Conservation (phyloP, 2,888 invertebrate genomes). For the Polyommatus icarus region DNA sequence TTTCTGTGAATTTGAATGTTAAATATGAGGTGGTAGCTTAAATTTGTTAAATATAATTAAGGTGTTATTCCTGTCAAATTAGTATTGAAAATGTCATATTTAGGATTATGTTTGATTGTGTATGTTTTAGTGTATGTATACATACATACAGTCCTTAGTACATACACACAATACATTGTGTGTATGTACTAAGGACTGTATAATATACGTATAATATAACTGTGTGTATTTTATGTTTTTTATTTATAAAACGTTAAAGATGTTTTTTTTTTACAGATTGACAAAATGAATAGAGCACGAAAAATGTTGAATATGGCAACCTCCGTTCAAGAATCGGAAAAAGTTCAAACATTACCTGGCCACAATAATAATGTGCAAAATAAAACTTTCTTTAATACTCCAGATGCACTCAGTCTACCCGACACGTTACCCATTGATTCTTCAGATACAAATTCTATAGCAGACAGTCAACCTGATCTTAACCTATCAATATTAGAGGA, state of each 20-base stretch:
- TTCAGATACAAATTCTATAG: conserved; percentile 33
- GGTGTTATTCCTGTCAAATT: conserved; percentile 33
- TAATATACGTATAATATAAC: not conserved
- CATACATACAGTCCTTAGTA: too few species aligned
- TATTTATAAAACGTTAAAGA: conserved; percentile 33
- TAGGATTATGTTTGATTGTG: conserved; percentile 28
- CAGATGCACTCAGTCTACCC: too few species aligned
- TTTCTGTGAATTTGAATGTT: conserved; percentile 32
- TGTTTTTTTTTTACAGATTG: too few species aligned
- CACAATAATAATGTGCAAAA: too few species aligned
- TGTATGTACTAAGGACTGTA: conserved; percentile 23
- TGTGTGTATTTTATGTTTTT: conserved; percentile 31
- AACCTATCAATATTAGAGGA: conserved; percentile 36
- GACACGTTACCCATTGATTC: not conserved
- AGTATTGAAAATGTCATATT: conserved; percentile 31
- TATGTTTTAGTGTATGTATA: conserved; percentile 29
- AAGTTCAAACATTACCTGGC: too few species aligned
- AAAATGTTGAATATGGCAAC: too few species aligned
- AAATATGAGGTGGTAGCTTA: too few species aligned
- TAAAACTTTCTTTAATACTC: too few species aligned
- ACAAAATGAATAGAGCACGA: too few species aligned
- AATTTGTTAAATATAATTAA: not conserved
- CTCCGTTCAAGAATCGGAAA: too few species aligned
- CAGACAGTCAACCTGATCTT: conserved; percentile 36
- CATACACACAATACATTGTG: conserved; percentile 15